phyloP scores from a whole-genome alignment of 2,113 vertebrate genomes.

The Polypterus senegalus region DNA sequence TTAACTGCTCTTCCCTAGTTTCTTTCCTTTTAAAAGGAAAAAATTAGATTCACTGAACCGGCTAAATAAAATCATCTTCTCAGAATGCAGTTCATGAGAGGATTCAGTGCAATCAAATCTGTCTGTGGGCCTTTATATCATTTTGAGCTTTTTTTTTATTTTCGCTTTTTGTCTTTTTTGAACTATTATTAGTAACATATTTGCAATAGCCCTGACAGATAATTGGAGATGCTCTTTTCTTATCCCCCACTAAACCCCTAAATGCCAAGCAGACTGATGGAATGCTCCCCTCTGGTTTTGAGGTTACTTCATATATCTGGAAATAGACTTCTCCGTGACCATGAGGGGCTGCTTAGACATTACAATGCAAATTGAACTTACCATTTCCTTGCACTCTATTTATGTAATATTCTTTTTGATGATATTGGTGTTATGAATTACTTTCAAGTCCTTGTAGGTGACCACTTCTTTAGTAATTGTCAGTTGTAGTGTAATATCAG shows the following conservation, averaged over 20 bases:
- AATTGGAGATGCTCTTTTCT: constrained; percentile 17
- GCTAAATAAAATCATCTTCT: too few species aligned
- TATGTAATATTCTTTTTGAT: too few species aligned
- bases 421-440: too few species aligned
- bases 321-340: constrained; percentile 12
- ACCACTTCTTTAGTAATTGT: too few species aligned
- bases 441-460: too few species aligned
- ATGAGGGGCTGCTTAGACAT: constrained; percentile 24
- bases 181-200: constrained; percentile 2
- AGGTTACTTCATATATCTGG: constrained; percentile 2
- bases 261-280: constrained; percentile 31
- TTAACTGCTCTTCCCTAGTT: neutral
- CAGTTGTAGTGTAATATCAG: too few species aligned
- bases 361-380: constrained; percentile 33
- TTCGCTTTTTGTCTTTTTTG: constrained; percentile 1
- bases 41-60: too few species aligned
- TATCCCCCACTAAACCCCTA: constrained; percentile 25
- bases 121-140: constrained; percentile 9
- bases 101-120: neutral
- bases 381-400: constrained; percentile 20
- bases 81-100: too few species aligned
- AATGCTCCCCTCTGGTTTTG: constrained; percentile 21
- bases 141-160: neutral
- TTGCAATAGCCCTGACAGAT: constrained; percentile 26
- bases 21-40: too few species aligned